phyloP scores from a whole-genome alignment of 2,113 vertebrate genomes.

The Collichthys lucidus region DNA sequence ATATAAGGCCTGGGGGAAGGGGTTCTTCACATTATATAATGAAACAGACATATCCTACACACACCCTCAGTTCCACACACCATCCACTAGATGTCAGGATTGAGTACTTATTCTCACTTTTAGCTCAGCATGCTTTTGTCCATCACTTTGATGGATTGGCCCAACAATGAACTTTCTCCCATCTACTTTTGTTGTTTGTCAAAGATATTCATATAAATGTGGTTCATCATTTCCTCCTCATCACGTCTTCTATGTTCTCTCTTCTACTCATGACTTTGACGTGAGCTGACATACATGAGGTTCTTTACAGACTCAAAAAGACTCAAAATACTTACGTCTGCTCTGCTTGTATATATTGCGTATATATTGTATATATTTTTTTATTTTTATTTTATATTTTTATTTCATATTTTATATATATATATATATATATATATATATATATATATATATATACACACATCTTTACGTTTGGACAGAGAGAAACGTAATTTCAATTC shows the following conservation, averaged over 20 bases:
- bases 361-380: too few species aligned
- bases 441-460: too few species aligned
- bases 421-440: too few species aligned
- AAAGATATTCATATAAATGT: background rate
- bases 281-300: background rate
- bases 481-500: too few species aligned
- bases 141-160: conserved; percentile 12
- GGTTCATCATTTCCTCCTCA: background rate
- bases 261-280: background rate
- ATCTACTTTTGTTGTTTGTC: conserved; percentile 14
- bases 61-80: conserved; percentile 6
- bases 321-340: too few species aligned
- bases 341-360: too few species aligned
- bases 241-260: background rate
- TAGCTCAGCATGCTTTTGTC: background rate
- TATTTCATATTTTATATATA: too few species aligned
- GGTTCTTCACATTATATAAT: conserved; percentile 57
- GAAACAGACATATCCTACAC: background rate
- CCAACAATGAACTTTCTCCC: conserved; percentile 51
- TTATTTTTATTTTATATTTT: too few species aligned
- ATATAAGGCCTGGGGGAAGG: conserved; percentile 40
- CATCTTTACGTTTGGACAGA: too few species aligned
- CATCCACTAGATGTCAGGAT: conserved; percentile 77
- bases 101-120: conserved; percentile 22
- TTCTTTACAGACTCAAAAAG: too few species aligned